Conservation (phyloP, 2,797 vertebrate species). For the Sebastes reedi region DNA sequence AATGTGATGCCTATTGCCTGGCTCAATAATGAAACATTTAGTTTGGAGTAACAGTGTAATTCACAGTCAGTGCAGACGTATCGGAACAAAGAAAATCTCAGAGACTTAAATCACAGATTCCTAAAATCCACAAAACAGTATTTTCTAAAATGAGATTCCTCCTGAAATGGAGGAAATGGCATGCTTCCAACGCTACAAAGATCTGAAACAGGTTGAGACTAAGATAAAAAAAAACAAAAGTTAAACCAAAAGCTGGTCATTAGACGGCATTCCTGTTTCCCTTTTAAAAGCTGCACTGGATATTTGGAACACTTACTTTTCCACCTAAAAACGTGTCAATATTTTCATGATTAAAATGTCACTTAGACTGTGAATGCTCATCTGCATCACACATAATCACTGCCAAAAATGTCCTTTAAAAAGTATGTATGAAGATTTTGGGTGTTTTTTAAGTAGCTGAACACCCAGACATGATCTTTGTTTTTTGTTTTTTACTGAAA, state of each 20-base stretch:
- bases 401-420: slow-evolving; percentile 9
- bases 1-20: neutral
- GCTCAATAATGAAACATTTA: slow-evolving; percentile 18
- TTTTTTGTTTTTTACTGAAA: neutral
- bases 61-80: slow-evolving; percentile 49
- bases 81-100: slow-evolving; percentile 13
- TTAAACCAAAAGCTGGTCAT: neutral
- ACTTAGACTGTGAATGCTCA: neutral
- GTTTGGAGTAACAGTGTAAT: slow-evolving; percentile 5
- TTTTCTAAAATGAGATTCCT: slow-evolving; percentile 22
- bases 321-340: neutral
- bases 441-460: neutral
- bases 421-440: neutral
- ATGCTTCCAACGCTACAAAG: slow-evolving; percentile 6
- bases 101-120: slow-evolving; percentile 12
- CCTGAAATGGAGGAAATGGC: slow-evolving; percentile 4
- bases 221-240: neutral
- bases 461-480: neutral
- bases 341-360: slow-evolving; percentile 12
- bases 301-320: slow-evolving; percentile 14
- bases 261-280: slow-evolving; percentile 11
- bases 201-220: neutral
- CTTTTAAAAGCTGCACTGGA: slow-evolving; percentile 26
- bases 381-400: neutral
- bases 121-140: slow-evolving; percentile 18